A percentile compares a stretch with the other conserved stretches of the same genome.
These are phyloP conservation scores for Lepeophtheirus salmonis DNA, from an alignment of 1,140 invertebrate genomes.

Conservation along the genomic window DNA sequence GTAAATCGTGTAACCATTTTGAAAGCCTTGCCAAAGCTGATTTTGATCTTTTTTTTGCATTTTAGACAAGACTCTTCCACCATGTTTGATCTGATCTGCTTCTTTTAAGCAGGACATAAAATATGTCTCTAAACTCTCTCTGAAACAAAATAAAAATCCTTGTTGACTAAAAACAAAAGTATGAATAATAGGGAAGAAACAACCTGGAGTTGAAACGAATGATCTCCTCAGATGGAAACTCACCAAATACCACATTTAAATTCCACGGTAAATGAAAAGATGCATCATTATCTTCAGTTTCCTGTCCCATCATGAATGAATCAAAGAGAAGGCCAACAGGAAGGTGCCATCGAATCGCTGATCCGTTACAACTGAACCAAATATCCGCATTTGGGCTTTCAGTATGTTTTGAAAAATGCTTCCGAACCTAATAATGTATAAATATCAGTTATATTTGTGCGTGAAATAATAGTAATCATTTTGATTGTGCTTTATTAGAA, in stretches of 20 bases:
- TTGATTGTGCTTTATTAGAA: too few species aligned
- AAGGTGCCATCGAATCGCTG: conserved; percentile 83
- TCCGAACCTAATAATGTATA: conserved; percentile 64
- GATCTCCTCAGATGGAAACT: conserved; percentile 59
- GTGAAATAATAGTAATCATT: too few species aligned
- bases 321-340: conserved; percentile 89
- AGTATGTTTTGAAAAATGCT: conserved; percentile 67
- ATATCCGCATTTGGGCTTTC: conserved; percentile 68
- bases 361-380: conserved; percentile 86
- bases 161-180: too few species aligned
- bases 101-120: conserved; percentile 93
- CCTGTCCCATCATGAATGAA: conserved; percentile 32
- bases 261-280: conserved; percentile 55
- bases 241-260: conserved; percentile 83
- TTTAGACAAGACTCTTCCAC: conserved; percentile 64
- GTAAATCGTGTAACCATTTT: conserved; percentile 48
- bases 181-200: too few species aligned
- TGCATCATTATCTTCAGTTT: neutral
- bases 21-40: conserved; percentile 79
- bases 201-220: conserved; percentile 27
- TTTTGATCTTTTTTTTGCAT: conserved; percentile 98
- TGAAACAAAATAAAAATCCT: conserved; percentile 33
- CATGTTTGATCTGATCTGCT: conserved; percentile 88
- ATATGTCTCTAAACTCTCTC: conserved; percentile 73
- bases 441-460: too few species aligned